phyloP scores from a whole-genome alignment of 2,797 vertebrate genomes.

The Bufotes viridis region DNA sequence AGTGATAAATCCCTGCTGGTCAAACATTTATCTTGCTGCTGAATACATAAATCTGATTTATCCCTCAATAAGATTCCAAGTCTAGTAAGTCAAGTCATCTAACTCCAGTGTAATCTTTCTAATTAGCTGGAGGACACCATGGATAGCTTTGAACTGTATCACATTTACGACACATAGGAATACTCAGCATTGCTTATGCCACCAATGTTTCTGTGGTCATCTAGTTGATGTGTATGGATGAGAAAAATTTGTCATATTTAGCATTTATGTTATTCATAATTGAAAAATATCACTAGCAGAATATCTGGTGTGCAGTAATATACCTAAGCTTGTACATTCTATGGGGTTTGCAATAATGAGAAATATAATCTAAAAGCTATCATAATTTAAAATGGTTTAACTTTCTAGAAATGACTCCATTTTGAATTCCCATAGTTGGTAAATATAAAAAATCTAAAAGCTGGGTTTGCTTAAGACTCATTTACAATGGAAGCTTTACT shows the following conservation, averaged over 20 bases:
- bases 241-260: not conserved
- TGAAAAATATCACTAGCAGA: not conserved
- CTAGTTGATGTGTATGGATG: not conserved
- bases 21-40: constrained; percentile 58
- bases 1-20: constrained; percentile 55
- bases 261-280: not conserved
- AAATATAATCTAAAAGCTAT: not conserved
- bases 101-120: constrained; percentile 45
- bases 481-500: too few species aligned
- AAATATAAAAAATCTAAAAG: too few species aligned
- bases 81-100: constrained; percentile 41
- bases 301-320: not conserved
- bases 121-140: constrained; percentile 43
- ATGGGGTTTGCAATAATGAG: not conserved
- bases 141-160: not conserved
- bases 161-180: constrained; percentile 1
- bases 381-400: too few species aligned
- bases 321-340: not conserved
- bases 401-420: too few species aligned
- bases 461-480: too few species aligned
- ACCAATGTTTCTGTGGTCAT: not conserved
- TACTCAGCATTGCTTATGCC: not conserved
- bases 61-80: constrained; percentile 42
- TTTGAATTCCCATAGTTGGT: too few species aligned
- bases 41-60: constrained; percentile 59